Evolutionary conservation across 2,797 vertebrate species (phyloP).

Genomic region (Gymnothorax javanicus): DNA sequence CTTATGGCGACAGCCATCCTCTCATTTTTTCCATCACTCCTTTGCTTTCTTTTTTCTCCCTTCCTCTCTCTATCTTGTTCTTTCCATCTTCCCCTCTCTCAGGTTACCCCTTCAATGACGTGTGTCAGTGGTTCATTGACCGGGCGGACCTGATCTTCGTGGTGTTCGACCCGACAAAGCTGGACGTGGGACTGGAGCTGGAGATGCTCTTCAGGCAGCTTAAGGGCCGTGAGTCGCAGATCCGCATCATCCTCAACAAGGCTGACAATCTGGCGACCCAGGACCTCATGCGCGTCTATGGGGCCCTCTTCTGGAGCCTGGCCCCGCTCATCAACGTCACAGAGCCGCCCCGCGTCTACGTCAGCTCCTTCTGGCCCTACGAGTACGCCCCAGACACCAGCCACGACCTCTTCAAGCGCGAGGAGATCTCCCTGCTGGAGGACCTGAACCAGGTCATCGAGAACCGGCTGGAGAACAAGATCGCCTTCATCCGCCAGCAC

Average conservation of each 20-base stretch:
- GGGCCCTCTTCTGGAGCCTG: conserved; percentile 96
- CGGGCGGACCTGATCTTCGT: conserved; percentile 97
- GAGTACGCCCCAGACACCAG: conserved; percentile 93
- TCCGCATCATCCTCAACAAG: conserved; percentile 97
- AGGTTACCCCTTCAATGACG: conserved; percentile 98
- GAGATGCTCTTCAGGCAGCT: conserved; percentile 96
- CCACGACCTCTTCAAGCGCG: conserved; percentile 90
- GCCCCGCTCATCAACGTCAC: conserved; percentile 98
- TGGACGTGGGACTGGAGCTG: conserved; percentile 94
- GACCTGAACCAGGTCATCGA: conserved; percentile 98
- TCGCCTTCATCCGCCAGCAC: conserved; percentile 97
- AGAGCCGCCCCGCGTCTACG: conserved; percentile 93
- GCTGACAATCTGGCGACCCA: conserved; percentile 94
- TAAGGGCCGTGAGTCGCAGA: conserved; percentile 97
- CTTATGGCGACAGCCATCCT: neutral
- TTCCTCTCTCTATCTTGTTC: neutral
- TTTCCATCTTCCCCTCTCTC: neutral
- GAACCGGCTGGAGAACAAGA: conserved; percentile 98
- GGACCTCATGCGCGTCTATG: conserved; percentile 97
- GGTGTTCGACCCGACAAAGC: conserved; percentile 95
- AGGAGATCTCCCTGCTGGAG: conserved; percentile 96
- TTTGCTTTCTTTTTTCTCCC: too few species aligned
- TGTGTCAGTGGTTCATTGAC: conserved; percentile 99
- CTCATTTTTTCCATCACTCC: conserved; percentile 22
- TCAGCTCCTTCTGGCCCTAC: conserved; percentile 98